Evolutionary conservation across 2,888 invertebrate genomes (phyloP).

Genomic region (Leuctra nigra): DNA sequence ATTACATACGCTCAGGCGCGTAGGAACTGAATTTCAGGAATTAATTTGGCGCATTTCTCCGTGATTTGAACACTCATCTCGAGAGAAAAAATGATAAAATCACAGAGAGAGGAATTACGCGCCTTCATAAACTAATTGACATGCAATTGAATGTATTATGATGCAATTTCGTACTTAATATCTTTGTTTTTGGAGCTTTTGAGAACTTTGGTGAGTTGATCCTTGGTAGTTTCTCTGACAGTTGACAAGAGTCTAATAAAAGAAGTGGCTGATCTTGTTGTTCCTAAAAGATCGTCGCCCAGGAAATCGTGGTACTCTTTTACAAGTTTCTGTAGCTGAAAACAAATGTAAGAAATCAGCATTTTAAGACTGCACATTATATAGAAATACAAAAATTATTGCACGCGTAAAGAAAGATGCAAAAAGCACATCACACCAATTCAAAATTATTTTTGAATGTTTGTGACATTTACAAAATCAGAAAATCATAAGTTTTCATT

Average conservation of each 20-base stretch:
- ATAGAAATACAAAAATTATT: no score
- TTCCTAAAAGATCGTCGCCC: constrained; percentile 51
- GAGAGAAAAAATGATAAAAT: no score
- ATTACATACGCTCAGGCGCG: not conserved
- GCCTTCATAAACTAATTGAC: no score
- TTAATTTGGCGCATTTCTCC: no score
- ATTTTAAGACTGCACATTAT: not conserved
- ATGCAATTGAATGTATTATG: no score
- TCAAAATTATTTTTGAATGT: not conserved
- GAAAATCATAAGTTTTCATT: not conserved
- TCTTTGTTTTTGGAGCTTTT: constrained; percentile 50
- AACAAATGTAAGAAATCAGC: constrained; percentile 25
- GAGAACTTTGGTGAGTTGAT: constrained; percentile 52
- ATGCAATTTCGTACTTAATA: constrained; percentile 40
- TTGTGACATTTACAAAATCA: not conserved
- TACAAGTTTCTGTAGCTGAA: constrained; percentile 48
- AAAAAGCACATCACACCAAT: not conserved
- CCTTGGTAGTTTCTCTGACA: constrained; percentile 51
- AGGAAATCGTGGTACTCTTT: constrained; percentile 48
- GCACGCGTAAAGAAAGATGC: no score
- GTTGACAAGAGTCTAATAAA: constrained; percentile 56
- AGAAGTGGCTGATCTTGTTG: constrained; percentile 53
- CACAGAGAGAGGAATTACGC: no score
- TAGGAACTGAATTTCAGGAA: no score
- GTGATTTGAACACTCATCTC: no score